These are phyloP conservation scores for Cygnus buccinator DNA, from an alignment of 2,113 vertebrate genomes.

Conservation along the genomic window DNA sequence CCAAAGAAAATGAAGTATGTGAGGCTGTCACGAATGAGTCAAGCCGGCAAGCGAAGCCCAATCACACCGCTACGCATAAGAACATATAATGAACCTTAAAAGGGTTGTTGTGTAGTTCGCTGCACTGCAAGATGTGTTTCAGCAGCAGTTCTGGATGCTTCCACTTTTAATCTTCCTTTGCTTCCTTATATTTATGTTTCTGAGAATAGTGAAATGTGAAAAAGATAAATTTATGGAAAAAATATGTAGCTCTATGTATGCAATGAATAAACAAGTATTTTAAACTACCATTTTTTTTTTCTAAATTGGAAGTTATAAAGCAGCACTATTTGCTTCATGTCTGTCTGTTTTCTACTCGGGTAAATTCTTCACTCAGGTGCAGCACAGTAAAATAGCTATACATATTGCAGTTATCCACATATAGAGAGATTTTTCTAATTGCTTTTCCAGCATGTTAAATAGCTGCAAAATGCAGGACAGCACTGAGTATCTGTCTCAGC, in stretches of 20 bases:
- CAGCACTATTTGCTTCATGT: not conserved
- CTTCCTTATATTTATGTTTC: not conserved
- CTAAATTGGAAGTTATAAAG: not conserved
- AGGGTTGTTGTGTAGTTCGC: fast-evolving
- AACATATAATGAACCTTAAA: not conserved
- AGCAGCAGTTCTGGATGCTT: not conserved
- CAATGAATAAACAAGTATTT: not conserved
- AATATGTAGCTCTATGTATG: fast-evolving
- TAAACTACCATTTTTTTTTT: not conserved
- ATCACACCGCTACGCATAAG: fast-evolving
- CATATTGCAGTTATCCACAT: not conserved
- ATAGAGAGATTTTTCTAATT: not conserved
- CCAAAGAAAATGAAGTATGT: not conserved
- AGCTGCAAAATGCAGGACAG: fast-evolving
- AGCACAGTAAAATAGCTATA: not conserved
- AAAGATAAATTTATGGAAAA: not conserved
- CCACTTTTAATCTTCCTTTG: not conserved
- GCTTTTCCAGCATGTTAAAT: not conserved
- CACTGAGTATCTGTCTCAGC: fast-evolving
- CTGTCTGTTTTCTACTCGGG: not conserved
- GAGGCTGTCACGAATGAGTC: fast-evolving
- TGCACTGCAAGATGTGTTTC: fast-evolving
- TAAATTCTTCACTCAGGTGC: not conserved
- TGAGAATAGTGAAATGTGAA: not conserved
- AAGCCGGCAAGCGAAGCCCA: not conserved